A percentile compares a stretch with the other conserved stretches of the same genome.
phyloP scores from a whole-genome alignment of 2,797 vertebrate species.

The Pteropus rufus region DNA sequence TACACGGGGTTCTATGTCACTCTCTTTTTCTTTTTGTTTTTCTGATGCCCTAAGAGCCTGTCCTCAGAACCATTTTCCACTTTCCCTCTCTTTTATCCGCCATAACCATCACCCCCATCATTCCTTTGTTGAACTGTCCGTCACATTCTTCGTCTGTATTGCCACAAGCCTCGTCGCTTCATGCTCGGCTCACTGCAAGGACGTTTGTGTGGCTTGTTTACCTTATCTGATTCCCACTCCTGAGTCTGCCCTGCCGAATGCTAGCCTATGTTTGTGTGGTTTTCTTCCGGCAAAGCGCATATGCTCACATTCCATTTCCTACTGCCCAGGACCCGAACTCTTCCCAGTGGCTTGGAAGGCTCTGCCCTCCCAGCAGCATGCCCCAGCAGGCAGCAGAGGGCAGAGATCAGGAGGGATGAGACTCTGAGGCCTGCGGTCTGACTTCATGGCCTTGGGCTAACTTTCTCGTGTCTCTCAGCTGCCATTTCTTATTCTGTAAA shows the following conservation, averaged over 20 bases:
- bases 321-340: fast-evolving
- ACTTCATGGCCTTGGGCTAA: background rate
- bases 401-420: too few relatives aligned
- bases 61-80: constrained; percentile 68
- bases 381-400: background rate
- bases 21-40: constrained; percentile 91
- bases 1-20: constrained; percentile 88
- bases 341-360: background rate
- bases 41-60: constrained; percentile 91
- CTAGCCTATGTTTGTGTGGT: fast-evolving
- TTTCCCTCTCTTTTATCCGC: background rate
- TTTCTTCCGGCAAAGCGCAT: background rate
- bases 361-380: fast-evolving
- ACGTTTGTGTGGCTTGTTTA: fast-evolving
- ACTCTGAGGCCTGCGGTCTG: background rate
- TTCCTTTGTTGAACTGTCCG: background rate
- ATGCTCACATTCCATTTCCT: background rate
- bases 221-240: background rate
- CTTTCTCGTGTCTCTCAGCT: background rate
- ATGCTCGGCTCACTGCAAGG: fast-evolving
- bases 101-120: background rate
- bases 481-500: background rate
- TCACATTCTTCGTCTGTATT: fast-evolving
- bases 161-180: background rate
- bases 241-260: fast-evolving